phyloP scores from a whole-genome alignment of 2,888 invertebrate genomes.

The Pachydiplax longipennis region DNA sequence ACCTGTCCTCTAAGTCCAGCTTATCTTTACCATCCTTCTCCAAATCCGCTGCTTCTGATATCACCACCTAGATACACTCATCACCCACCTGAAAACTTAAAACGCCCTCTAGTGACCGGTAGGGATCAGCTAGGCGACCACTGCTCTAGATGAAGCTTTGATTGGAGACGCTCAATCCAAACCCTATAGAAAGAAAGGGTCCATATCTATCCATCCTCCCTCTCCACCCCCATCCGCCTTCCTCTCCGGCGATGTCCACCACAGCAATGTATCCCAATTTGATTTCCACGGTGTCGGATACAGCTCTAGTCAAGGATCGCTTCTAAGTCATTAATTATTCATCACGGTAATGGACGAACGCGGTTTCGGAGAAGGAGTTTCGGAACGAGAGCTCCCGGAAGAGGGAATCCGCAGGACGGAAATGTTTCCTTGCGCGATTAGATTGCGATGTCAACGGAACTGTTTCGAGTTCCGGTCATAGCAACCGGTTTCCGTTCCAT shows the following conservation, averaged over 20 bases:
- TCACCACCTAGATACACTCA: too few relatives aligned
- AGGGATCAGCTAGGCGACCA: too few relatives aligned
- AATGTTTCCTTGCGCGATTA: neutral
- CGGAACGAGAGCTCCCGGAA: neutral
- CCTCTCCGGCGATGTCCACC: neutral
- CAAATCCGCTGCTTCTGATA: too few relatives aligned
- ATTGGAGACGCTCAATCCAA: too few relatives aligned
- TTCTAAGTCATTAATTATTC: conserved; percentile 20
- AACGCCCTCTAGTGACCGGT: too few relatives aligned
- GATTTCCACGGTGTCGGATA: conserved; percentile 6
- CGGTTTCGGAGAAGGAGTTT: neutral
- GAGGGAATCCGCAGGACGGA: neutral
- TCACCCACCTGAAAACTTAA: too few relatives aligned
- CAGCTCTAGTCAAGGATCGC: neutral
- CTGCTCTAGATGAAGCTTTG: too few relatives aligned
- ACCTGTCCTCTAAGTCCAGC: too few relatives aligned
- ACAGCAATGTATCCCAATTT: conserved; percentile 9
- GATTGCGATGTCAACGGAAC: neutral
- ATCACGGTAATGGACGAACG: conserved; percentile 12
- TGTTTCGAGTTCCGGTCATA: neutral
- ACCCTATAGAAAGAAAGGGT: too few relatives aligned
- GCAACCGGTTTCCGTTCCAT: too few relatives aligned
- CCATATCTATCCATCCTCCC: neutral
- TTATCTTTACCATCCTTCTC: too few relatives aligned
- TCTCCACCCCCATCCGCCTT: neutral